phyloP scores from a whole-genome alignment of 1,140 invertebrate species.

The Microplitis demolitor region DNA sequence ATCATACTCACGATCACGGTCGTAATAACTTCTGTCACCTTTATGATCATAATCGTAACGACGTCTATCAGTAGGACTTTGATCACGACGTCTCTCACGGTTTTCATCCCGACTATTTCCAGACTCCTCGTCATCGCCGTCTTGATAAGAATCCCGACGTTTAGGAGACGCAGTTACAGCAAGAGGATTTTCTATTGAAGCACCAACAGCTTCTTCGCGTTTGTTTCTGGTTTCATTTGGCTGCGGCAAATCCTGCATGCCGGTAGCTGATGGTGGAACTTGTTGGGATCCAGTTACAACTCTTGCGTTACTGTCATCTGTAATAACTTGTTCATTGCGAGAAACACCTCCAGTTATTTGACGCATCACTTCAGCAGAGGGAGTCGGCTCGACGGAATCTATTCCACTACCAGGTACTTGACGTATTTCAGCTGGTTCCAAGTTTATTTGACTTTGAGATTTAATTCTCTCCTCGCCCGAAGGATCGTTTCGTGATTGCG shows the following conservation, averaged over 20 bases:
- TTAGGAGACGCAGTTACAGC: constrained; percentile 40
- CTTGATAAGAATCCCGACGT: constrained; percentile 55
- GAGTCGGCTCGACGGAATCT: constrained; percentile 42
- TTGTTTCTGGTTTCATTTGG: constrained; percentile 48
- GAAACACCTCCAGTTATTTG: constrained; percentile 55
- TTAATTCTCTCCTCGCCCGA: constrained; percentile 51
- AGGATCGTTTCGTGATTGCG: constrained; percentile 55
- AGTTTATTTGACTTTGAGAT: constrained; percentile 34
- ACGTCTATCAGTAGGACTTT: constrained; percentile 46
- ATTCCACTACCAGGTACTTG: constrained; percentile 54
- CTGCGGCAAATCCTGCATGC: constrained; percentile 35
- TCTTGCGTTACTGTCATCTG: constrained; percentile 45
- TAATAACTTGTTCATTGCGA: constrained; percentile 42
- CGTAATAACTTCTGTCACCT: constrained; percentile 33
- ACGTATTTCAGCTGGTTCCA: constrained; percentile 44
- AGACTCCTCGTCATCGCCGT: constrained; percentile 56
- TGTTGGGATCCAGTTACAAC: constrained; percentile 57
- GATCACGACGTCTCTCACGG: constrained; percentile 52
- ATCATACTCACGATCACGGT: constrained; percentile 54
- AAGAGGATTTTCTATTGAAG: constrained; percentile 46
- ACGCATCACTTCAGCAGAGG: constrained; percentile 40
- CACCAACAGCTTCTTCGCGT: constrained; percentile 57
- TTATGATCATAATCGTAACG: constrained; percentile 54
- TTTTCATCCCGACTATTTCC: constrained; percentile 54
- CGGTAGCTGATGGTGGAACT: constrained; percentile 36